phyloP scores from a whole-genome alignment of 2,888 invertebrate species.

The Phengaris arion region DNA sequence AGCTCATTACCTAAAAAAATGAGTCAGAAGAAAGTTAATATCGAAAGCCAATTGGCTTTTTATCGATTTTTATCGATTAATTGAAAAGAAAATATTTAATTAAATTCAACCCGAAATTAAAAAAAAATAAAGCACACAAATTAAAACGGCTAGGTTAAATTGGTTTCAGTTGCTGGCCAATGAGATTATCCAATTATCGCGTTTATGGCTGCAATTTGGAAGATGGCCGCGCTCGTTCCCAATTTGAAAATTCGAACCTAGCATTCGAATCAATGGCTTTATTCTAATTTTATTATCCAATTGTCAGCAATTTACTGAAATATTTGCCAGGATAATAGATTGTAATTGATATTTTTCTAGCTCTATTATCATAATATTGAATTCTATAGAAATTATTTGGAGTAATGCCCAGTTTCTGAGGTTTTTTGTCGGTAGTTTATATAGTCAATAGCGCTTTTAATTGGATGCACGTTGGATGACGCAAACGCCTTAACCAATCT shows the following conservation, averaged over 20 bases:
- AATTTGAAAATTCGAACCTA: constrained; percentile 65
- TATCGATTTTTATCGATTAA: not conserved
- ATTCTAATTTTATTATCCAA: constrained; percentile 66
- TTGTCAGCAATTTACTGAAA: constrained; percentile 44
- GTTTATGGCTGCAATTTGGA: constrained; percentile 71
- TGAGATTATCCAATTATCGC: constrained; percentile 71
- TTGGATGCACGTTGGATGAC: no score
- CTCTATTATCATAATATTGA: not conserved
- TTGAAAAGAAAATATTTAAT: constrained; percentile 1
- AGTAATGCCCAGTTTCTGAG: no score
- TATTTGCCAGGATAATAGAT: constrained; percentile 31
- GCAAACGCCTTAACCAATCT: no score
- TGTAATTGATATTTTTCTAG: constrained; percentile 29
- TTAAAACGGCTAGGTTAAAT: constrained; percentile 48
- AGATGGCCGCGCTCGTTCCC: constrained; percentile 64
- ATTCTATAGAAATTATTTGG: no score
- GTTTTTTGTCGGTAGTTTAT: no score
- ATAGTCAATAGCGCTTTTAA: no score
- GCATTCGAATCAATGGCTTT: constrained; percentile 66
- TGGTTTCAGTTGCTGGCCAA: constrained; percentile 70
- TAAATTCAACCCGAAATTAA: constrained; percentile 7
- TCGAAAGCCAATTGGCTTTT: not conserved
- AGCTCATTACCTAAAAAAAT: not conserved
- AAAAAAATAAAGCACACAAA: constrained; percentile 29
- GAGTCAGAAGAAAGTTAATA: not conserved